phyloP scores from a whole-genome alignment of 2,797 vertebrate species.

The Catharus ustulatus region DNA sequence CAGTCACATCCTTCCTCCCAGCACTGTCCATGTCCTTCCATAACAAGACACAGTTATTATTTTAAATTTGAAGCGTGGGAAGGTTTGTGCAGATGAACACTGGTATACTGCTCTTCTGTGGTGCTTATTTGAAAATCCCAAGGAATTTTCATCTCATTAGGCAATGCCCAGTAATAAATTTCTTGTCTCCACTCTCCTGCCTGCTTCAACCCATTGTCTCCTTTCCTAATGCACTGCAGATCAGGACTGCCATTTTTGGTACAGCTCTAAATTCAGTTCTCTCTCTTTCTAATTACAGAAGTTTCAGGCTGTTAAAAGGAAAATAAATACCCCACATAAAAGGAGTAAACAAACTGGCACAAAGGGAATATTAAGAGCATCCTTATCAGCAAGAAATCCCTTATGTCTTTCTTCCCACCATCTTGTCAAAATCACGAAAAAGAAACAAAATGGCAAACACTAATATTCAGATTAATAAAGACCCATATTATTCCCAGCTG shows the following conservation, averaged over 20 bases:
- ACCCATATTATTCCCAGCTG: constrained; percentile 43
- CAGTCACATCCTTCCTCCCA: constrained; percentile 33
- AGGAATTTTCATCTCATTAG: constrained; percentile 47
- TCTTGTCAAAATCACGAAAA: constrained; percentile 51
- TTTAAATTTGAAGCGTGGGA: constrained; percentile 48
- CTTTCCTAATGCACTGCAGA: constrained; percentile 24
- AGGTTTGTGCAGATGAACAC: constrained; percentile 17
- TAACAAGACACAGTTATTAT: constrained; percentile 38
- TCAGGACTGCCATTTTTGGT: constrained; percentile 56
- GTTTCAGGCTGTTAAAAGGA: constrained; percentile 30
- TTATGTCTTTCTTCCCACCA: not conserved
- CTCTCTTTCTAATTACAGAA: not conserved
- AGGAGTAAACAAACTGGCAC: not conserved
- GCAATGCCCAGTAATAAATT: constrained; percentile 51
- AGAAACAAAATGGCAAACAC: constrained; percentile 53
- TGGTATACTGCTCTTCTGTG: constrained; percentile 6
- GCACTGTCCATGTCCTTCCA: not conserved
- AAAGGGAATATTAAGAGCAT: not conserved
- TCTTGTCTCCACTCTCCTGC: constrained; percentile 29
- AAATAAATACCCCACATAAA: not conserved
- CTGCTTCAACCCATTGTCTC: constrained; percentile 38
- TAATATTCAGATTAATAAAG: constrained; percentile 58
- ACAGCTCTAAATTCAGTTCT: constrained; percentile 35
- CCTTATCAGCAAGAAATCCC: not conserved
- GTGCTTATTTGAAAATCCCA: constrained; percentile 50